Evolutionary conservation across 2,113 vertebrate genomes (phyloP).

Genomic region (Opisthocomus hoazin): DNA sequence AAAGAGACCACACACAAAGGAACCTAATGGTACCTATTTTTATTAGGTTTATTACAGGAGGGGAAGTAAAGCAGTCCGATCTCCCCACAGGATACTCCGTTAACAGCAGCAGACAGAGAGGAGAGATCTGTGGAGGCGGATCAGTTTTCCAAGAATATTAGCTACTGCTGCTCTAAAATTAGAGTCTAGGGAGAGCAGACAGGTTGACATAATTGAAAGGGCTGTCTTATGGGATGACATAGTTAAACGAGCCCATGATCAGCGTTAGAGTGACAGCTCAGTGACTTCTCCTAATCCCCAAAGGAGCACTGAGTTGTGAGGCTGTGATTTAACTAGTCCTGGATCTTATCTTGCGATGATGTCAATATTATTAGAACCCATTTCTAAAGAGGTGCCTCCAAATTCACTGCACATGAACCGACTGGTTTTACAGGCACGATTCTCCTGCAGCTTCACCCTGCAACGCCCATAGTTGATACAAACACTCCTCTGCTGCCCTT

Average conservation of each 20-base stretch:
- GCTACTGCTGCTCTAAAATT: conserved; percentile 68
- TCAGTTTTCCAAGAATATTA: conserved; percentile 67
- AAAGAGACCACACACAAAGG: conserved; percentile 63
- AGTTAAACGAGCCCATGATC: conserved; percentile 65
- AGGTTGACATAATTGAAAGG: conserved; percentile 71
- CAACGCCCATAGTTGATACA: not conserved
- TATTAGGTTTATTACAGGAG: conserved; percentile 65
- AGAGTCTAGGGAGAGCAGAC: conserved; percentile 67
- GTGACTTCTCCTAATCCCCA: conserved; percentile 55
- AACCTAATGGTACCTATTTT: conserved; percentile 63
- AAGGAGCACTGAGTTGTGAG: conserved; percentile 13
- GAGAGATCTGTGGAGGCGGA: conserved; percentile 54
- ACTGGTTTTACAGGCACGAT: not conserved
- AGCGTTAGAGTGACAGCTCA: conserved; percentile 62
- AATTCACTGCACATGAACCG: not conserved
- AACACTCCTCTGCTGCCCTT: not conserved
- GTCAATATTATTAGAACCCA: conserved; percentile 42
- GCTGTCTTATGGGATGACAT: conserved; percentile 66
- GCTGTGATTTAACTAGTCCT: conserved; percentile 57
- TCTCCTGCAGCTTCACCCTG: not conserved
- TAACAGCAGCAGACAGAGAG: conserved; percentile 55
- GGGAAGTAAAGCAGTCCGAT: conserved; percentile 40
- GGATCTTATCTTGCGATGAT: conserved; percentile 56
- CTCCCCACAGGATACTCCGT: conserved; percentile 60
- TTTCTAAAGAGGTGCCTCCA: conserved; percentile 38